Evolutionary conservation across 1,140 invertebrate genomes (phyloP).

Genomic region (Diabrotica undecimpunctata): DNA sequence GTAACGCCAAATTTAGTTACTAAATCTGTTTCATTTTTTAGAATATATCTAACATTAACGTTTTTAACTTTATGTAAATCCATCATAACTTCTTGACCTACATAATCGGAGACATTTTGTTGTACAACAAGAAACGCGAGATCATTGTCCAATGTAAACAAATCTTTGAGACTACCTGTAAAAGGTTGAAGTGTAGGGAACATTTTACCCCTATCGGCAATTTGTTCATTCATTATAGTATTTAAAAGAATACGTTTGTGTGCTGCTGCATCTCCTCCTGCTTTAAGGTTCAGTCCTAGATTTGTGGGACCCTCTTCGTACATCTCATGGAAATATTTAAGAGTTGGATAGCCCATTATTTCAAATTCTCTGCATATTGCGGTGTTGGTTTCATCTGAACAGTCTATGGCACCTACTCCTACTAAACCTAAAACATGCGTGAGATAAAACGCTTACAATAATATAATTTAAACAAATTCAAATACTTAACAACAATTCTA

Average conservation of each 20-base stretch:
- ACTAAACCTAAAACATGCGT: slow-evolving; percentile 39
- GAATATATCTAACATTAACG: slow-evolving; percentile 10
- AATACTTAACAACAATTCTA: too few relatives aligned
- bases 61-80: slow-evolving; percentile 50
- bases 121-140: slow-evolving; percentile 61
- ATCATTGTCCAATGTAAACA: slow-evolving; percentile 44
- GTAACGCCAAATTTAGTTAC: slow-evolving; percentile 6
- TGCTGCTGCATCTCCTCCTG: slow-evolving; percentile 50
- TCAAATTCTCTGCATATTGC: slow-evolving; percentile 79
- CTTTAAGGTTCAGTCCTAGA: slow-evolving; percentile 52
- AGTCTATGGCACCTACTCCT: slow-evolving; percentile 59
- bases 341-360: slow-evolving; percentile 79
- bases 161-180: slow-evolving; percentile 47
- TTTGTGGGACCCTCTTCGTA: slow-evolving; percentile 53
- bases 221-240: slow-evolving; percentile 61
- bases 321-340: slow-evolving; percentile 70
- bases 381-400: slow-evolving; percentile 73
- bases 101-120: slow-evolving; percentile 50
- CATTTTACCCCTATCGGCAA: slow-evolving; percentile 51
- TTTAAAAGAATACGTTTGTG: slow-evolving; percentile 56
- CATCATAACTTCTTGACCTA: slow-evolving; percentile 59
- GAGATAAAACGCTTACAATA: too few relatives aligned
- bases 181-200: slow-evolving; percentile 62
- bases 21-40: slow-evolving; percentile 25
- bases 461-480: too few relatives aligned